Conservation (phyloP, 2,113 vertebrate species). For the Gymnogyps californianus region DNA sequence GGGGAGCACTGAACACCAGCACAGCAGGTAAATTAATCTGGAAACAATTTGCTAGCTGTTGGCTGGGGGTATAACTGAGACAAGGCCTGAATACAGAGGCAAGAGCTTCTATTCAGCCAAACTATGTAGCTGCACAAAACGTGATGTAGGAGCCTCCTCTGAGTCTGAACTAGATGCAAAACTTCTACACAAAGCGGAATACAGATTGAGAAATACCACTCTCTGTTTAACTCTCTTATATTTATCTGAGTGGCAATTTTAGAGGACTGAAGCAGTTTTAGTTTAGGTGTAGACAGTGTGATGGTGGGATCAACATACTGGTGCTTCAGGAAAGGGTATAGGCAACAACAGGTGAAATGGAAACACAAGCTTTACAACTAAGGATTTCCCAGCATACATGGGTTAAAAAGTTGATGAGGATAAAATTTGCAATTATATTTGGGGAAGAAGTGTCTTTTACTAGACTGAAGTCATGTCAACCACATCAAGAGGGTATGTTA, state of each 20-base stretch:
- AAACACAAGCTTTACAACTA: background rate
- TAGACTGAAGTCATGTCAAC: background rate
- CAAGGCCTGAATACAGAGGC: background rate
- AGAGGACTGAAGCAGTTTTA: background rate
- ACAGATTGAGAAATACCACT: background rate
- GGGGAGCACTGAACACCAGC: background rate
- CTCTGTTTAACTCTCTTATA: rapidly evolving
- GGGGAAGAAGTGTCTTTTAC: background rate
- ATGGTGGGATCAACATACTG: background rate
- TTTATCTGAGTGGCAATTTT: background rate
- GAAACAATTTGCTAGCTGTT: background rate
- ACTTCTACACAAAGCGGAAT: background rate
- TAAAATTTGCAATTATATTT: background rate
- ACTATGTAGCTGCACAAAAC: background rate
- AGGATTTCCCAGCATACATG: background rate
- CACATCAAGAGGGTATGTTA: background rate
- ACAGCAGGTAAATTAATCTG: constrained; percentile 5
- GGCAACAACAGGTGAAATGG: background rate
- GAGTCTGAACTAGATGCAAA: background rate
- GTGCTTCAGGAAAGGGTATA: background rate
- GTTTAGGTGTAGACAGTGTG: background rate
- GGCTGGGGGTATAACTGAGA: background rate
- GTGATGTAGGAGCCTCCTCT: background rate
- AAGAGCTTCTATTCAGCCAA: background rate
- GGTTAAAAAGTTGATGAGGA: background rate